These are phyloP conservation scores for Drosophila mimetica DNA, from an alignment of 2,888 invertebrate genomes.

Conservation along the genomic window DNA sequence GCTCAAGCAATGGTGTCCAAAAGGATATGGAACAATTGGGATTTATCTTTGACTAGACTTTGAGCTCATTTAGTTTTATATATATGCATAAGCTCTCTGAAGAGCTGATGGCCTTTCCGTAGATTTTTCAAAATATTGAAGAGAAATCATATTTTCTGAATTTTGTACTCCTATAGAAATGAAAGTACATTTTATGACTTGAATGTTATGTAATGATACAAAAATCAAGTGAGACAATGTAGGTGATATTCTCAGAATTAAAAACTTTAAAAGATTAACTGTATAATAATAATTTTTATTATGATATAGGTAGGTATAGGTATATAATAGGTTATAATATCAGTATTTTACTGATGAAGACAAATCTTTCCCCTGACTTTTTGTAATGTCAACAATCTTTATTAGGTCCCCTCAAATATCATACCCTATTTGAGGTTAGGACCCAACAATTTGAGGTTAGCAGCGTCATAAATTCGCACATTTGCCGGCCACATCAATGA, in stretches of 20 bases:
- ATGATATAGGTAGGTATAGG: too few relatives aligned
- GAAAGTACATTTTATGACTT: not conserved
- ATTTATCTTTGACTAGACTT: slow-evolving; percentile 85
- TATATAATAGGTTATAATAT: too few relatives aligned
- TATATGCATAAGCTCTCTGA: not conserved
- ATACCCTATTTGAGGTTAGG: slow-evolving; percentile 58
- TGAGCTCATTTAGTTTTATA: not conserved
- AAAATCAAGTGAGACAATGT: too few relatives aligned
- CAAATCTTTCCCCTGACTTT: not conserved
- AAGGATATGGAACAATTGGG: slow-evolving; percentile 88
- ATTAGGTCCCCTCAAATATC: not conserved
- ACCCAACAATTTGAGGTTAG: slow-evolving; percentile 6
- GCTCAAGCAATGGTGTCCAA: slow-evolving; percentile 85
- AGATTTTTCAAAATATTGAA: slow-evolving; percentile 1
- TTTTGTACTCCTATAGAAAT: not conserved
- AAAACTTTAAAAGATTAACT: not conserved
- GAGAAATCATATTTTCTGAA: slow-evolving; percentile 14
- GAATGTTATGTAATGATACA: not conserved
- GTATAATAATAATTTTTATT: too few relatives aligned
- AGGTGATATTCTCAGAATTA: not conserved
- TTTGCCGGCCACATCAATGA: slow-evolving; percentile 47
- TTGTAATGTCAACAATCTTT: not conserved
- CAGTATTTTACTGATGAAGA: too few relatives aligned
- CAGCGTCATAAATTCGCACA: slow-evolving; percentile 60
- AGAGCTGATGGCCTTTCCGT: slow-evolving; percentile 11